These are phyloP conservation scores for Epirrhoe tristata DNA, from an alignment of 2,888 invertebrate species.

Conservation along the genomic window DNA sequence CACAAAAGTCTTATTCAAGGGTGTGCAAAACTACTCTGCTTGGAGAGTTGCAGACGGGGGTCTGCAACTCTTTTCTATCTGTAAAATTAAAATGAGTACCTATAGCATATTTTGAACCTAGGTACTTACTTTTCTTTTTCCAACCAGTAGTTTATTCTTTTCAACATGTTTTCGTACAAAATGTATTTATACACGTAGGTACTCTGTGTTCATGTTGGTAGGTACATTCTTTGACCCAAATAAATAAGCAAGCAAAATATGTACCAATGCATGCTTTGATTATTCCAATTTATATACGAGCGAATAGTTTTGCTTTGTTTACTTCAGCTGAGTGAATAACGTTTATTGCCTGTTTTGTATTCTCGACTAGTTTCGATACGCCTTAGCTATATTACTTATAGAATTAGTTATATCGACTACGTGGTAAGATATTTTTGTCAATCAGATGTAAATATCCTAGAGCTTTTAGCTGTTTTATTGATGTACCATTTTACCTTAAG, in stretches of 20 bases:
- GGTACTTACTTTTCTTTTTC: neutral
- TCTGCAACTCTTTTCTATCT: no score
- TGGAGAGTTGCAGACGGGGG: no score
- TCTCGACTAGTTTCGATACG: constrained; percentile 48
- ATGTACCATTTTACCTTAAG: neutral
- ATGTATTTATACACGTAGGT: neutral
- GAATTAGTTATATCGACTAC: constrained; percentile 20
- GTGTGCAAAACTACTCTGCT: no score
- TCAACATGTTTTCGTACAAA: neutral
- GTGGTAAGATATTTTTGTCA: neutral
- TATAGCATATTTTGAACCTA: no score
- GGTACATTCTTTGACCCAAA: constrained; percentile 23
- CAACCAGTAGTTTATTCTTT: neutral
- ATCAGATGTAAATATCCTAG: neutral
- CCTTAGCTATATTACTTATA: constrained; percentile 33
- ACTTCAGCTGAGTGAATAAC: constrained; percentile 56
- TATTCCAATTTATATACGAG: constrained; percentile 41
- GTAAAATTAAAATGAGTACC: no score
- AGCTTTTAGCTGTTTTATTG: neutral
- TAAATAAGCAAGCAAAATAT: constrained; percentile 23
- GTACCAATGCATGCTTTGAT: constrained; percentile 22
- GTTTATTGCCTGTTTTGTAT: constrained; percentile 61
- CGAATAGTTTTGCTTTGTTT: constrained; percentile 55
- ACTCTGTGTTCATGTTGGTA: neutral
- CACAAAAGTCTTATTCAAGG: no score